Base-by-base conservation (phyloP, 2,888 invertebrate species). In the Polymixis lichenea region DNA sequence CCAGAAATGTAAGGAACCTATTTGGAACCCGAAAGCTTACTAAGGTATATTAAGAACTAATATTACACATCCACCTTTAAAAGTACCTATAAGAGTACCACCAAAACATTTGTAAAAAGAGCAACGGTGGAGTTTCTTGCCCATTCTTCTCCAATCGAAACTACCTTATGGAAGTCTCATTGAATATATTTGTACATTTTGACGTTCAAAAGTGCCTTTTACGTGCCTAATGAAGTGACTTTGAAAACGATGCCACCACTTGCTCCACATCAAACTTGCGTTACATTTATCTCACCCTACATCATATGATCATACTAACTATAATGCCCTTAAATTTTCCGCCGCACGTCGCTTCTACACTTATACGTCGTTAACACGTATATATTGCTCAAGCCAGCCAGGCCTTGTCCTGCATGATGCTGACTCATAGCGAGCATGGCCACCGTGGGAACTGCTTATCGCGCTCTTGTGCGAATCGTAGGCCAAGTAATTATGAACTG, bases 291-390 rank as follows among this genome's bases (percentile, higher is more conserved):
- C 83, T 84, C 82, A 82, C 80, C 82, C 71, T 78, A 81, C 73
- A 80, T 83, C 82, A 69, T 53, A 72, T 25, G 38, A 83, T 79
- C 84, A 78, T 83, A 64, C 89, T 91, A 91, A 92, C 82, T 87
- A 89, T 83, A 90, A 90, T 89, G 91, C 92, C 93, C 92, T 93
- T 92, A 91, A 80, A 86, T 85, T 86, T 89, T 88, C 87, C 83
- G 80, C 84, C 83, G 87, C 88, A 87, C 88, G 86, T 89, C 80
- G 78, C 72, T 80, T 60, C 81, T 77, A 85, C 89, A 90, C 86
- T 92, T 91, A 88, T 83, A 78, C 88, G 86, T 92, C 92, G 93
- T 95, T 95, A 94, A 90, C 96, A 95, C 95, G 96, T 96, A 94
- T 85, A 77, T 77, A 84, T 92, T 92, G 88, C 91, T 87, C 90